Conservation (phyloP, 2,113 vertebrate genomes). For the Oreochromis aureus region DNA sequence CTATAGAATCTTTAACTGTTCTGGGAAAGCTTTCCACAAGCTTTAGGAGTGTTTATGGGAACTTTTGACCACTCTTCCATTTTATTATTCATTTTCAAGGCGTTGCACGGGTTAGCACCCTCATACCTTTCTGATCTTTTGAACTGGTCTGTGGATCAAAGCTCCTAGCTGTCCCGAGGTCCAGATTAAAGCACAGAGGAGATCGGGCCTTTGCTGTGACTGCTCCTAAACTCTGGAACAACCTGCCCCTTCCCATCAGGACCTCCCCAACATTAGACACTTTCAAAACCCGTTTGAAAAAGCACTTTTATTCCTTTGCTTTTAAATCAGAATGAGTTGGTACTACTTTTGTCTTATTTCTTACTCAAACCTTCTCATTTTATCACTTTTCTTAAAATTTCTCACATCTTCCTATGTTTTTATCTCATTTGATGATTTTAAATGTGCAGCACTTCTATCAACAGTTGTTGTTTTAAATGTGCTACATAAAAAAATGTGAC, state of each 20-base stretch:
- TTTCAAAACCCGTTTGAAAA: not conserved
- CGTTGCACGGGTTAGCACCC: not conserved
- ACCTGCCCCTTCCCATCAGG: not conserved
- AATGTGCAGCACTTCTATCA: not conserved
- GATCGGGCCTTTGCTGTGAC: not conserved
- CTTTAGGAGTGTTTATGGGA: not conserved
- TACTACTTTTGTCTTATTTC: not conserved
- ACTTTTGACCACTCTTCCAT: not conserved
- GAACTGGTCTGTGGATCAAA: not conserved
- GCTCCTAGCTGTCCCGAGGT: not conserved
- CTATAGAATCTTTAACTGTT: not conserved
- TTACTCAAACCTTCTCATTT: not conserved
- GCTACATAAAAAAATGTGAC: fast-evolving
- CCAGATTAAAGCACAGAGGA: not conserved
- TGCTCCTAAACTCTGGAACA: not conserved
- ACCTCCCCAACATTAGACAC: not conserved
- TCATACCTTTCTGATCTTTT: not conserved
- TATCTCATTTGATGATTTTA: not conserved
- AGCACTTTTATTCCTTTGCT: not conserved
- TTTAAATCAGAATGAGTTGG: not conserved
- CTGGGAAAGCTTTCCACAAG: not conserved
- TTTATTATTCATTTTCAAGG: not conserved
- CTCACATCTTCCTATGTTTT: not conserved
- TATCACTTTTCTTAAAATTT: not conserved
- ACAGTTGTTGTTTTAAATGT: not conserved